A percentile compares a stretch with the other conserved stretches of the same genome.
Conservation (phyloP, 1,140 invertebrate genomes). For the Brachionus manjavacas region DNA sequence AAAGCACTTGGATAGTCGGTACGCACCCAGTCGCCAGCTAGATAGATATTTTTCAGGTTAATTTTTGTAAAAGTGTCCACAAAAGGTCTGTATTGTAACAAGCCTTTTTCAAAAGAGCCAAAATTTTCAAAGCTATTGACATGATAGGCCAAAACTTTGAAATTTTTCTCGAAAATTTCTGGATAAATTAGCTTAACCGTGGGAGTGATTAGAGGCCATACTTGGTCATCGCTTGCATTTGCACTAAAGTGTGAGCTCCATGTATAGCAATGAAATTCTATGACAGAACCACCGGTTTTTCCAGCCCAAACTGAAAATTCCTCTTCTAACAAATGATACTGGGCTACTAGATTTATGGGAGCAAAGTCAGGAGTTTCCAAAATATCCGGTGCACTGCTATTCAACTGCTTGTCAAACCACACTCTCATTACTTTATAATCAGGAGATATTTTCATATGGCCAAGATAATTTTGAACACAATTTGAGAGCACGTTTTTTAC, state of each 20-base stretch:
- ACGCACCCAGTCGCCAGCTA: constrained; percentile 44
- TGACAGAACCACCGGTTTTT: constrained; percentile 42
- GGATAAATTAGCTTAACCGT: constrained; percentile 43
- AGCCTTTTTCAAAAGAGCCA: constrained; percentile 36
- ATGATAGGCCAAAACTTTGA: constrained; percentile 37
- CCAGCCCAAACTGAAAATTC: constrained; percentile 42
- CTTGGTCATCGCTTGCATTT: constrained; percentile 37
- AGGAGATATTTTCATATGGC: constrained; percentile 5
- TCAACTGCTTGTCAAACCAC: constrained; percentile 43
- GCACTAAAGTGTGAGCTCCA: constrained; percentile 21
- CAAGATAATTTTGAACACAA: not conserved
- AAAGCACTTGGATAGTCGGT: constrained; percentile 42
- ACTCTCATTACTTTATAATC: constrained; percentile 42
- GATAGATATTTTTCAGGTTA: constrained; percentile 3
- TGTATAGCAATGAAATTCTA: constrained; percentile 43
- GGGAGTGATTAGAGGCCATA: constrained; percentile 35
- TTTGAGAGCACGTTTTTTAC: not conserved
- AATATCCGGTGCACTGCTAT: constrained; percentile 35
- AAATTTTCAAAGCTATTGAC: constrained; percentile 43
- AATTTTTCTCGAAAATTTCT: constrained; percentile 42
- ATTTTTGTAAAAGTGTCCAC: not conserved
- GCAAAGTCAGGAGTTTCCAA: constrained; percentile 43
- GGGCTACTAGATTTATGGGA: constrained; percentile 43
- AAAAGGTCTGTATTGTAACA: constrained; percentile 17
- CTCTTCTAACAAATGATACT: constrained; percentile 43